Evolutionary conservation across 2,113 vertebrate species (phyloP).

Genomic region (Oryzias javanicus): DNA sequence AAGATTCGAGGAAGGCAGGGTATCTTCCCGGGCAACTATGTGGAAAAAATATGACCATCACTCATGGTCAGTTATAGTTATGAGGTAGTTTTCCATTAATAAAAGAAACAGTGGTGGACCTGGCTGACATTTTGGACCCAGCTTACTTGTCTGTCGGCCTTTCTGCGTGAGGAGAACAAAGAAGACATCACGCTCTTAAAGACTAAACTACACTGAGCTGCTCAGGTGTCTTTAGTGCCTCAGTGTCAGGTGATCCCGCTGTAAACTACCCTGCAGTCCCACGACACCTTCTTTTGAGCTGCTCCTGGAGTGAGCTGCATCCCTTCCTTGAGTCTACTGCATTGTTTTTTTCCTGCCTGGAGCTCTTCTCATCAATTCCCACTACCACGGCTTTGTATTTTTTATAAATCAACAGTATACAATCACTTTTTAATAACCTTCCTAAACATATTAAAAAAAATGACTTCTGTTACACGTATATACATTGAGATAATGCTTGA

Average conservation of each 20-base stretch:
- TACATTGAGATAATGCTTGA: conserved; percentile 9
- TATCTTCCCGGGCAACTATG: conserved; percentile 95
- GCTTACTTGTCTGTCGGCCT: conserved; percentile 4
- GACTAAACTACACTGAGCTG: conserved; percentile 19
- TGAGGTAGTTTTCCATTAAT: not conserved
- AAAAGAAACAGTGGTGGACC: not conserved
- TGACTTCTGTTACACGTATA: conserved; percentile 6
- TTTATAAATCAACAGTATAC: conserved; percentile 16
- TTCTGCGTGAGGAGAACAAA: conserved; percentile 1
- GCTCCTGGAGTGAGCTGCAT: conserved; percentile 1
- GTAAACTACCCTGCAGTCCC: not conserved
- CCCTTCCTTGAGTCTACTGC: conserved; percentile 9
- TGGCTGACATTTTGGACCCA: conserved; percentile 26
- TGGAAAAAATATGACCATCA: conserved; percentile 77
- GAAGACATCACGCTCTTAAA: conserved; percentile 11
- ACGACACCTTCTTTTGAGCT: conserved; percentile 5
- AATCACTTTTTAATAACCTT: conserved; percentile 3
- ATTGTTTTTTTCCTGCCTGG: conserved; percentile 10
- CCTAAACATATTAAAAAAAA: not conserved
- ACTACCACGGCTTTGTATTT: conserved; percentile 8
- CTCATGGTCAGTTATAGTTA: conserved; percentile 1
- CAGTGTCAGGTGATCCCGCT: conserved; percentile 9
- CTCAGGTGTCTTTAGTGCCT: conserved; percentile 46
- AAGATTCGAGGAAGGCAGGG: conserved; percentile 86
- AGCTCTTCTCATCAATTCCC: conserved; percentile 3